Evolutionary conservation across 2,797 vertebrate species (phyloP).

Genomic region (Rallus crepitans): DNA sequence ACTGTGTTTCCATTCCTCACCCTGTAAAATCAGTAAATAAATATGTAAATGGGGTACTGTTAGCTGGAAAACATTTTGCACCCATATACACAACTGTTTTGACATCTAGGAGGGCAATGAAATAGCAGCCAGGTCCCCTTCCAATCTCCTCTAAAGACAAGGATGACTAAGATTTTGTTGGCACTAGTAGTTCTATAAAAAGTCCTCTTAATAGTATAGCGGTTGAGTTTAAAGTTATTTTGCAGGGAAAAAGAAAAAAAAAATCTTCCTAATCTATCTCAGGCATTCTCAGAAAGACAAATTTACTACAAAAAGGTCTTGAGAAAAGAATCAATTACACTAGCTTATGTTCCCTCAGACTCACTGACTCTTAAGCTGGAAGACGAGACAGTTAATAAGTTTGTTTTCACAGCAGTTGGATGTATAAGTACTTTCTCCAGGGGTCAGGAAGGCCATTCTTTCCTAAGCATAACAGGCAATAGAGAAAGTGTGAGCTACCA

Average conservation of each 20-base stretch:
- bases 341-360: background rate
- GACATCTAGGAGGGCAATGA: background rate
- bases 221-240: background rate
- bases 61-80: background rate
- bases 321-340: background rate
- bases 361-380: background rate
- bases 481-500: background rate
- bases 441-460: background rate
- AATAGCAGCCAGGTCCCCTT: background rate
- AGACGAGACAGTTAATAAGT: background rate
- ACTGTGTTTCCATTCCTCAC: background rate
- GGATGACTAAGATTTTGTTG: background rate
- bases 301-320: background rate
- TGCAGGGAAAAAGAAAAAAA: background rate
- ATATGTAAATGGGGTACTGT: fast-evolving
- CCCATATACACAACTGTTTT: background rate
- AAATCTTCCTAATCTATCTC: background rate
- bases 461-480: background rate
- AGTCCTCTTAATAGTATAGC: background rate
- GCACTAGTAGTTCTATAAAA: background rate
- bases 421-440: background rate
- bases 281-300: background rate
- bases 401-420: background rate
- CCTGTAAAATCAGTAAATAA: background rate
- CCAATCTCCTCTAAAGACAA: background rate